Percentiles rank a stretch among this genome's conserved stretches.
These are phyloP conservation scores for Chydorus sphaericus DNA, from an alignment of 2,888 invertebrate genomes.

Conservation along the genomic window DNA sequence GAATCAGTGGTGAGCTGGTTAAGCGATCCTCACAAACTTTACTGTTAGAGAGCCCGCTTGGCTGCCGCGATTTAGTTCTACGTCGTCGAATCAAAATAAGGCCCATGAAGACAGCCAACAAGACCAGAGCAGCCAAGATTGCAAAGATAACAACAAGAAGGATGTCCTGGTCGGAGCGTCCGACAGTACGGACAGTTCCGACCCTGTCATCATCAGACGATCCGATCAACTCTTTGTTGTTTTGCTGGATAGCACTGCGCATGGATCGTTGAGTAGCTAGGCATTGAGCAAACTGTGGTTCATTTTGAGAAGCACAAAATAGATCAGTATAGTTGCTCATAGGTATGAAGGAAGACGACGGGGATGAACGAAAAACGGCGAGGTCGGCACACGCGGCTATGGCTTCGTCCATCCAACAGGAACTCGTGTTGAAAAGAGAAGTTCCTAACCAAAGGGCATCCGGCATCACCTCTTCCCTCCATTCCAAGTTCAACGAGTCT, in stretches of 20 bases:
- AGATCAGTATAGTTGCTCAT: background rate
- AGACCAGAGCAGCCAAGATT: background rate
- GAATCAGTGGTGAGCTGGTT: conserved; percentile 10
- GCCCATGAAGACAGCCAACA: conserved; percentile 7
- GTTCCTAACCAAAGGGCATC: conserved; percentile 14
- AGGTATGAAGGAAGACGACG: too few relatives aligned
- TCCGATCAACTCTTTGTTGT: too few relatives aligned
- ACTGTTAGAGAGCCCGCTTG: too few relatives aligned
- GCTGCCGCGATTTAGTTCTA: background rate
- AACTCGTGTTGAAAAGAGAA: conserved; percentile 11
- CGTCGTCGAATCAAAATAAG: conserved; percentile 4
- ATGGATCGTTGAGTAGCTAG: too few relatives aligned
- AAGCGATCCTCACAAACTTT: conserved; percentile 5
- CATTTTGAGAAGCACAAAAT: background rate
- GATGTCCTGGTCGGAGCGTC: conserved; percentile 3
- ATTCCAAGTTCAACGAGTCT: background rate
- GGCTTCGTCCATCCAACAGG: background rate
- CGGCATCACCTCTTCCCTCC: background rate
- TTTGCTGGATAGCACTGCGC: too few relatives aligned
- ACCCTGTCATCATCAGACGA: too few relatives aligned
- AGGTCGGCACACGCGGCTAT: background rate
- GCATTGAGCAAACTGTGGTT: too few relatives aligned
- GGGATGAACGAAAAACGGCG: background rate
- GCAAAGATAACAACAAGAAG: conserved; percentile 7
- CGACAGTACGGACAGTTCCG: too few relatives aligned